Evolutionary conservation across 2,888 invertebrate species (phyloP), one percentile per base, ranked within the genome.

Genomic region (Trimorus sp.): DNA sequence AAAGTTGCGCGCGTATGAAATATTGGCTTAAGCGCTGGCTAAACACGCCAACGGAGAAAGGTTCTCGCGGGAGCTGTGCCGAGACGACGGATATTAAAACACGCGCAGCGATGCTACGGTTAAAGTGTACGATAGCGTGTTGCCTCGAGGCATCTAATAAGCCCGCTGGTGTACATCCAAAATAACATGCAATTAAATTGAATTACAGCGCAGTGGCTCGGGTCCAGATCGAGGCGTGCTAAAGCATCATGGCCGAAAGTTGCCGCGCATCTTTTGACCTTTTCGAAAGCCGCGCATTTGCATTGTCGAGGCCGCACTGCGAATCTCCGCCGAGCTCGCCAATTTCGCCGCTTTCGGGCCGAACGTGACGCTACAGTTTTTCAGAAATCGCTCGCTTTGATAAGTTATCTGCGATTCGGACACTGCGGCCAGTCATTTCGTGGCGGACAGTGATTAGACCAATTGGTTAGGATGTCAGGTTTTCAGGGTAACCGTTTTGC

Each of bases 121-220:
- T 84, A 81, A 85, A 85, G 77, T 84, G 85, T 83, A 82, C 82
- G 85, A 87, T 84, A 82, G 85, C 87, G 85, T 85, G 87, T 79
- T 81, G 84, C 85, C 86, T 84, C 71, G 86, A 87, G 87, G 86
- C 86, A 86, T 87, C 89, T 88, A 88, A 89, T 89, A 87, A 87
- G 86, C 85, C 85, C 80, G 79, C 84, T 85, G 83, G 83, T 83
- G 79, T 83, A 84, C 82, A 83, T 77, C 86, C 86, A 86, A 88
- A 90, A 88, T 89, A 88, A 88, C 87, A 84, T 86, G 87, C 88
- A 88, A 90, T 90, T 89, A 89, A 88, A 89, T 86, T 86, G 85
- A 88, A 88, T 89, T 89, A 88, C 86, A 84, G 84, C 82, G 75
- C 71, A 58, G 74, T 60, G 81, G 70, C 80, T 73, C 38, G 75